phyloP scores from a whole-genome alignment of 2,113 vertebrate species.

The Cathartes aura region DNA sequence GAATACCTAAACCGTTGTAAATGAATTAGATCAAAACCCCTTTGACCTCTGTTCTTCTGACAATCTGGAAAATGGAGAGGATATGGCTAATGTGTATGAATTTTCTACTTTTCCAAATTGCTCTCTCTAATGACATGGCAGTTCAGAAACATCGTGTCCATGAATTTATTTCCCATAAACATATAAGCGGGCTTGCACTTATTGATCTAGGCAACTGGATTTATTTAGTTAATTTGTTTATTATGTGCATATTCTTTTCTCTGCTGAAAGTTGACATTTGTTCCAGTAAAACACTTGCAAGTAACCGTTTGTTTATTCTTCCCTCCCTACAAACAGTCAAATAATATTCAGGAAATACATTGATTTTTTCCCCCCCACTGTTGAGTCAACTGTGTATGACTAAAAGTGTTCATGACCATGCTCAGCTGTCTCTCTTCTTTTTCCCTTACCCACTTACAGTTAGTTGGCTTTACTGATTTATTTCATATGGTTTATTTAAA shows the following conservation, averaged over 20 bases:
- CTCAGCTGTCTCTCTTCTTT: neutral
- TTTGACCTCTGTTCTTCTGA: neutral
- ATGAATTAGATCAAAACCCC: neutral
- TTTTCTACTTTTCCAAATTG: neutral
- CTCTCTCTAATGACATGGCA: neutral
- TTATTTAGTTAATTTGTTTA: neutral
- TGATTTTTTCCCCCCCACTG: rapidly evolving
- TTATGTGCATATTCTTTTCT: neutral
- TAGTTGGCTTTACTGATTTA: neutral
- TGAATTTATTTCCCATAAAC: neutral
- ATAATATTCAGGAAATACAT: neutral
- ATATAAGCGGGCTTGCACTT: neutral
- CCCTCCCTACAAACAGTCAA: neutral
- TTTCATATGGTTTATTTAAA: neutral
- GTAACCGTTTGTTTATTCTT: neutral
- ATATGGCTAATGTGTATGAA: neutral
- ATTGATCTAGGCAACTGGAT: neutral
- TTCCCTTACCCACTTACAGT: neutral
- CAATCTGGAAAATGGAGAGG: neutral
- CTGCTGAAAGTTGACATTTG: neutral
- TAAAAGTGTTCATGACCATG: neutral
- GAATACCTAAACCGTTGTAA: neutral
- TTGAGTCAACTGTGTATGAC: neutral
- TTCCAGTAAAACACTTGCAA: neutral
- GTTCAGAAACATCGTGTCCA: neutral